Base-by-base conservation (phyloP, 2,888 invertebrate genomes). In the Cephalotes varians region DNA sequence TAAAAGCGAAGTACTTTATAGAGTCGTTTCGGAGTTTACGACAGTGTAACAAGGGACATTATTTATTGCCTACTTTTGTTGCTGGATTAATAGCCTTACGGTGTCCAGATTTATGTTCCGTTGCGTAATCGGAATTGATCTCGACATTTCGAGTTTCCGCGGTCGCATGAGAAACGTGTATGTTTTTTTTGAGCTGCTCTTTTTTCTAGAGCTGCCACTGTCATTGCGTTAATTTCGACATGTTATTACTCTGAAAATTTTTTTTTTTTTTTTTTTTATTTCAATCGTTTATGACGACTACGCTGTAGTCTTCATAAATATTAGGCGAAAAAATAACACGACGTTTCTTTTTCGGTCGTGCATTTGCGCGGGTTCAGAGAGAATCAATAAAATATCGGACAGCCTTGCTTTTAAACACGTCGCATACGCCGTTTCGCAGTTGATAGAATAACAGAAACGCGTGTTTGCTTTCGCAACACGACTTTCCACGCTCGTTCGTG, bases 361-460 rank as follows among this genome's bases (percentile, higher is more conserved):
- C n/a, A 44, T 54, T 21, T 31, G 54, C 64, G 51, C 18, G 37
- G n/a, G 71, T 82, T 67, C 58, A 37, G 79, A 65, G 83, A 64
- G 82, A 84, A 85, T 88, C 87, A 83, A 88, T 88, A 89, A 88
- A 88, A 87, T 87, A 89, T 90, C 86, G 84, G 74, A 49, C 74
- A 71, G 12, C 47, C 76, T 82, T 85, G 90, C 90, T 90, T 89
- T 80, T 88, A 85, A 86, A 82, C 77, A 62, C 84, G 81, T 51
- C 62, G 77, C 58, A 21, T 9, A 31, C 15, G 40, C 49, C 34
- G 85, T 84, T 82, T 90, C 90, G 86, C 90, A 90, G 86, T 77
- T 82, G 89, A 85, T 89, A 85, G 89, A 89, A 89, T 89, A 89
- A 89, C 89, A 89, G 90, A 89, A 85, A 86, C 90, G 85, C 88